Evolutionary conservation across 2,113 vertebrate genomes (phyloP), one percentile per base, ranked within the genome.

Genomic region (Polypterus senegalus): DNA sequence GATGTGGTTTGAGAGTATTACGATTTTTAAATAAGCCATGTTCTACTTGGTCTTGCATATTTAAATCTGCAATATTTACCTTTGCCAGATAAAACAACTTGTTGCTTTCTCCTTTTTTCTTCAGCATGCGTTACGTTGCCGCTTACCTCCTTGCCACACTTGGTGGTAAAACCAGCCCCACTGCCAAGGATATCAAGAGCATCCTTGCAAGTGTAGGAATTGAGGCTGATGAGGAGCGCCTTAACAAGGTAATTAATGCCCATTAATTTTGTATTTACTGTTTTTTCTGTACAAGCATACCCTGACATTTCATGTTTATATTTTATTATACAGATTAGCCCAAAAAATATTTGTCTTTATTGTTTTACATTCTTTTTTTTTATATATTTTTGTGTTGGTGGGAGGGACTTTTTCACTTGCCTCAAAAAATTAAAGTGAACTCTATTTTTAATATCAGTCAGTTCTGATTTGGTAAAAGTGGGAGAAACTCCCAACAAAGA

Each of bases 101-200:
- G 8, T n/a, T 46, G 44, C 48, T 5, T 58, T 6, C 2, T 11
- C 9, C n/a, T 9, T 47, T 48, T 54, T 3, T 2, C 47, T 56
- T 2, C 70, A 90, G 87, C 86, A 90, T 90, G 88, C 86, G 87
- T 90, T 89, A 90, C 87, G 85, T 90, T 83, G 84, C 86, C 84
- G 88, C 88, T 89, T 90, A 88, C 83, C 83, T 89, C 58, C 79
- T 90, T 65, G 81, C 86, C 76, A 79, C 74, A 43, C 84, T 90
- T 9, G 87, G 86, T 76, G 88, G 88, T 57, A 89, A 87, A 67
- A 74, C 62, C 81, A 88, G 68, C 71, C 87, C 87, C 69, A 73
- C 83, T 46, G 67, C 83, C 58, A 89, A 87, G 64, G 84, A 88
- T 71, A 83, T 89, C 69, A 90, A 90, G 69, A 74, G 69, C 66